Evolutionary conservation across 92 coral and sea anemone species (phyloP).

Genomic region (Diadumene lineata): DNA sequence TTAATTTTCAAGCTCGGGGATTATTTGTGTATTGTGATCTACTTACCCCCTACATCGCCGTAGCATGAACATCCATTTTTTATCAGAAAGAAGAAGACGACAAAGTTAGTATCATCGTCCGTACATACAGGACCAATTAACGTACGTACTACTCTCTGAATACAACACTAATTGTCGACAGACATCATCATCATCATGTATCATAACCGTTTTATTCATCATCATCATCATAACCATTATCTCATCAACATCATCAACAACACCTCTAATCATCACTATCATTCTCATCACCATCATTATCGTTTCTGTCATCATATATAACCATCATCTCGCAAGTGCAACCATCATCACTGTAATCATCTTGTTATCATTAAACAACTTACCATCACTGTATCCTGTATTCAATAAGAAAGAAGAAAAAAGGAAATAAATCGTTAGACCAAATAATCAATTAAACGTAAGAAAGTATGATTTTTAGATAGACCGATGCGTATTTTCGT

Average conservation of each 20-base stretch:
- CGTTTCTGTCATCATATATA: too few species aligned
- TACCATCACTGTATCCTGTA: conserved; percentile 45
- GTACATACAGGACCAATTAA: too few species aligned
- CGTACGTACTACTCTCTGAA: neutral
- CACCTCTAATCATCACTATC: neutral
- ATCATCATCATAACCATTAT: neutral
- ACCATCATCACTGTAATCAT: too few species aligned
- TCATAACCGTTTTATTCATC: neutral
- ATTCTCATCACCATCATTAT: neutral
- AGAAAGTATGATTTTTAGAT: too few species aligned
- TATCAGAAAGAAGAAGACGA: neutral
- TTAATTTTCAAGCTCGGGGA: neutral
- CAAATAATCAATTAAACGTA: too few species aligned
- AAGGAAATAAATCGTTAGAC: neutral
- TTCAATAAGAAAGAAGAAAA: neutral
- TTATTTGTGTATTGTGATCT: neutral
- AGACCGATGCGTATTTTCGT: neutral
- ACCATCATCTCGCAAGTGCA: neutral
- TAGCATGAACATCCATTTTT: neutral
- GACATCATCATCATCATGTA: neutral
- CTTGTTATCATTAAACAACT: too few species aligned
- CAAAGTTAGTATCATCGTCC: neutral
- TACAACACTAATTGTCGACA: neutral
- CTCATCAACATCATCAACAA: too few species aligned
- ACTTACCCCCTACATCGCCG: conserved; percentile 3